A percentile compares a stretch with the other conserved stretches of the same genome.
Conservation (phyloP, 2,888 invertebrate genomes). For the Molorchus minor region DNA sequence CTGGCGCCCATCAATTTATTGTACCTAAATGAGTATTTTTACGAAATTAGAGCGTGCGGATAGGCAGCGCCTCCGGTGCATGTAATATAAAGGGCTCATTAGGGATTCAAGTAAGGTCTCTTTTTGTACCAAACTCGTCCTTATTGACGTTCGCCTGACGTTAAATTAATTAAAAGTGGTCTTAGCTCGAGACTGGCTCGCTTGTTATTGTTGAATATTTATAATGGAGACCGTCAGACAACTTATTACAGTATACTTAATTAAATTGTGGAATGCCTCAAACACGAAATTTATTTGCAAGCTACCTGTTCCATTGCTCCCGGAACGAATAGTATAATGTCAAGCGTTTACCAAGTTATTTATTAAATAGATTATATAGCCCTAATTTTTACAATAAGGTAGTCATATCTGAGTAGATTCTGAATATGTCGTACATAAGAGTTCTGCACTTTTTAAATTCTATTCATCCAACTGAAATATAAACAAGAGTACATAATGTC, state of each 20-base stretch:
- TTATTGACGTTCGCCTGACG: slow-evolving; percentile 53
- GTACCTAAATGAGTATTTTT: slow-evolving; percentile 23
- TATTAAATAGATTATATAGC: too few relatives aligned
- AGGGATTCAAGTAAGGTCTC: slow-evolving; percentile 50
- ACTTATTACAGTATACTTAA: slow-evolving; percentile 34
- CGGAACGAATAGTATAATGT: too few relatives aligned
- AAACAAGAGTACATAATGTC: too few relatives aligned
- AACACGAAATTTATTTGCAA: slow-evolving; percentile 16
- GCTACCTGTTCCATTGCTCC: slow-evolving; percentile 17
- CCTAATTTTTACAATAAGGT: too few relatives aligned
- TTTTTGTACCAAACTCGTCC: slow-evolving; percentile 48
- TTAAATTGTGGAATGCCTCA: slow-evolving; percentile 29
- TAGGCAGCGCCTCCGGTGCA: slow-evolving; percentile 16
- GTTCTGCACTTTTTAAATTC: too few relatives aligned
- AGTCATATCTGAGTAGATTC: too few relatives aligned
- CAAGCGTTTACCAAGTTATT: too few relatives aligned
- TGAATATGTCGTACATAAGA: too few relatives aligned
- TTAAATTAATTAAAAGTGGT: slow-evolving; percentile 56
- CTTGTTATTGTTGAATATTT: slow-evolving; percentile 38
- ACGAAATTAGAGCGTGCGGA: slow-evolving; percentile 20
- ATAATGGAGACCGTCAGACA: slow-evolving; percentile 33
- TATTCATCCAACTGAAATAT: too few relatives aligned
- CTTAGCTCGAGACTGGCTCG: slow-evolving; percentile 24
- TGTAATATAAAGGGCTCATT: slow-evolving; percentile 41
- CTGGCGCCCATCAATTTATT: slow-evolving; percentile 12